Percentiles rank a stretch among this genome's conserved stretches.
phyloP scores from a whole-genome alignment of 2,797 vertebrate genomes.

The Catharus ustulatus region DNA sequence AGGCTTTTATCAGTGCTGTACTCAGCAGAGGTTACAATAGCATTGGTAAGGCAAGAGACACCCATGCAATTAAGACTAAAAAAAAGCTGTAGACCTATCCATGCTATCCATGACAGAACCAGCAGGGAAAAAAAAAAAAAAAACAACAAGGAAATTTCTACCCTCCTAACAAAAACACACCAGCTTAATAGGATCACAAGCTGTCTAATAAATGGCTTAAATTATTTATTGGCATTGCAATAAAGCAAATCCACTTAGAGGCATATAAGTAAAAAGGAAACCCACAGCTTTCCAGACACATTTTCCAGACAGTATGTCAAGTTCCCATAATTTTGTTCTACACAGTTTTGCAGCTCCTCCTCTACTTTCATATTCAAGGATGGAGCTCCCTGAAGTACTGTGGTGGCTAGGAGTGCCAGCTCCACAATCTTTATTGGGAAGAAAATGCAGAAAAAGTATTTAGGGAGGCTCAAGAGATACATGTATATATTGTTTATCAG shows the following conservation, averaged over 20 bases:
- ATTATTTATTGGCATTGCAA: slow-evolving; percentile 51
- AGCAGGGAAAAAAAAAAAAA: background rate
- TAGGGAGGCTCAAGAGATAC: background rate
- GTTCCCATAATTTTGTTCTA: slow-evolving; percentile 23
- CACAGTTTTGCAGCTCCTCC: background rate
- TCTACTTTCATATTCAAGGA: background rate
- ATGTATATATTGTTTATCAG: rapidly evolving
- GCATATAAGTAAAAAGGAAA: slow-evolving; percentile 39
- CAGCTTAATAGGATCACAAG: background rate
- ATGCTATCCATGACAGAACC: background rate
- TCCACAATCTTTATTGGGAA: background rate
- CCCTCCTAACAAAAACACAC: background rate
- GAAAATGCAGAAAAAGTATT: background rate
- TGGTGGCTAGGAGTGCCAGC: background rate
- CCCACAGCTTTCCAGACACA: slow-evolving; percentile 28
- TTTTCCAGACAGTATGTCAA: slow-evolving; percentile 49
- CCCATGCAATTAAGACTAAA: background rate
- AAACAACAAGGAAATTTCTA: background rate
- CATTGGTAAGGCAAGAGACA: background rate
- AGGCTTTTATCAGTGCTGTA: background rate
- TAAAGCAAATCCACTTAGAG: slow-evolving; percentile 38
- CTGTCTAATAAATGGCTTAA: slow-evolving; percentile 36
- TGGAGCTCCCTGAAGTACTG: background rate
- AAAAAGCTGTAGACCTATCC: background rate
- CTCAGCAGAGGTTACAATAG: background rate